Evolutionary conservation across 1,140 invertebrate genomes (phyloP), one percentile per base, ranked within the genome.

Genomic region (Aphaenogaster rudis): DNA sequence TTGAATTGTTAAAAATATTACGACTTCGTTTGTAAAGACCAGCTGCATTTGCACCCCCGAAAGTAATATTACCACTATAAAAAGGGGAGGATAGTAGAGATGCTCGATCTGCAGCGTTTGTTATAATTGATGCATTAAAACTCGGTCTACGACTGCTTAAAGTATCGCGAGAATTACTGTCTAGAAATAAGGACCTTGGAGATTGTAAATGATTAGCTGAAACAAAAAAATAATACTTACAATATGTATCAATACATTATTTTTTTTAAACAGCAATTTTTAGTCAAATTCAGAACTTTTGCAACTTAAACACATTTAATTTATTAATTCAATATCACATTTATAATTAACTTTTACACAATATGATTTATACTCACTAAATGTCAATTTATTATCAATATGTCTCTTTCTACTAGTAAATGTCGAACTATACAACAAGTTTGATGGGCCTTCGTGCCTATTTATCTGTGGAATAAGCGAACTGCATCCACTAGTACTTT

Each of bases 1-100:
- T 90, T 17, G 90, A 77, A 79, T 88, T 88, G 69, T 91, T 92
- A 72, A 96, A 94, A 84, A 95, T 91, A 85, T 94, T 93, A 67
- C 94, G 94, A 88, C 95, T 96, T 81, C 95, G 95, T 78, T 95
- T 96, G 42, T 96, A 96, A 78, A 97, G 96, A 2, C 97, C 96
- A 59, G 97, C 96, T 36, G 94, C 93, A 89, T 95, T 95, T 54
- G 97, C 97, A 64, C 98, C 98, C 42, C 98, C 98, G 95, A 97
- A 98, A 63, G 96, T 97, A 3, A 97, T 98, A 88, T 96, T 96
- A n/a, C 98, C 98, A 88, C 96, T 96, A 93, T 98, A 98, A 94
- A 98, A 98, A 50, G 98, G 97, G 13, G 98, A 97, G 3, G 93
- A 91, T 33, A 95, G 86, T 2, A 91, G 90, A 13, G 93, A 86